Conservation (phyloP, 2,888 invertebrate species). For the Pycnomerus fuliginosus region DNA sequence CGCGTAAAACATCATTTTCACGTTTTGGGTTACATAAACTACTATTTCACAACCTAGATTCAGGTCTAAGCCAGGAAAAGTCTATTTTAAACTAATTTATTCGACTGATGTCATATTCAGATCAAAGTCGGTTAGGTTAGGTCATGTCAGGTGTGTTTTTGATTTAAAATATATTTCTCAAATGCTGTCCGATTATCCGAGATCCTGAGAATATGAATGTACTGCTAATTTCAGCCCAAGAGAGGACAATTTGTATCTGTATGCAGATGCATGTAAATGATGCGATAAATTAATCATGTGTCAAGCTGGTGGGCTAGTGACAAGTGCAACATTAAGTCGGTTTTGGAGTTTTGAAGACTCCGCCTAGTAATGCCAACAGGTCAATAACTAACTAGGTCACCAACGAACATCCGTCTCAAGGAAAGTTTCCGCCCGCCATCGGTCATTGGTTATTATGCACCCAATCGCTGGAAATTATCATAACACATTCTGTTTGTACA, state of each 20-base stretch:
- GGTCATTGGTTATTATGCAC: slow-evolving; percentile 47
- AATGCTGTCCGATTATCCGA: too few relatives aligned
- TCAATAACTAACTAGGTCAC: slow-evolving; percentile 49
- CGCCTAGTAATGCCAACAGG: slow-evolving; percentile 46
- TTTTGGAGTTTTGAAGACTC: slow-evolving; percentile 30
- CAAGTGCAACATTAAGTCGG: slow-evolving; percentile 19
- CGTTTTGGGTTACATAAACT: too few relatives aligned
- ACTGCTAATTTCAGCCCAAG: too few relatives aligned
- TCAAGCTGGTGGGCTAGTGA: slow-evolving; percentile 5
- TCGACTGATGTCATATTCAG: too few relatives aligned
- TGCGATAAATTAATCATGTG: slow-evolving; percentile 15
- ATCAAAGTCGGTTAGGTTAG: too few relatives aligned
- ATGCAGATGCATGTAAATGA: slow-evolving; percentile 14
- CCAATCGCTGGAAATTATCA: slow-evolving; percentile 46
- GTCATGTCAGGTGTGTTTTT: too few relatives aligned
- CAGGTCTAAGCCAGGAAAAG: too few relatives aligned
- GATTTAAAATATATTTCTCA: too few relatives aligned
- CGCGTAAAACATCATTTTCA: too few relatives aligned
- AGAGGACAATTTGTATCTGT: slow-evolving; percentile 1
- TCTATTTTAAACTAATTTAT: too few relatives aligned
- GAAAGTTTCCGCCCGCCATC: slow-evolving; percentile 43
- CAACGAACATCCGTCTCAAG: slow-evolving; percentile 45
- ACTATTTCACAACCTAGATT: too few relatives aligned
- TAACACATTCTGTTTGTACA: slow-evolving; percentile 12
- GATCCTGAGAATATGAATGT: too few relatives aligned